Evolutionary conservation across 2,113 vertebrate genomes (phyloP).

Genomic region (Otolemur garnettii): DNA sequence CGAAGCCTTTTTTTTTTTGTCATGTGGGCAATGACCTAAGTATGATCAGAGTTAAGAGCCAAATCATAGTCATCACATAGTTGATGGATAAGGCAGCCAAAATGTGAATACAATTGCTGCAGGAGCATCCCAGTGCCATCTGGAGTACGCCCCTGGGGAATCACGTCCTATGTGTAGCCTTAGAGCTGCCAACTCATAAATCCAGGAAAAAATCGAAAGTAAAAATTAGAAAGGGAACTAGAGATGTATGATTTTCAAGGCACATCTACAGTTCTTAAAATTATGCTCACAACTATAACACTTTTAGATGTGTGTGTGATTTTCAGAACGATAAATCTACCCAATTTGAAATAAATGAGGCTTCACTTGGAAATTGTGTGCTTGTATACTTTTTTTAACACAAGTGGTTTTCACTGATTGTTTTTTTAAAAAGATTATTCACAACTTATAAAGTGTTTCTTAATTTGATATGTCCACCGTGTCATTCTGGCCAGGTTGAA

Average conservation of each 20-base stretch:
- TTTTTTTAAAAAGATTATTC: constrained; percentile 53
- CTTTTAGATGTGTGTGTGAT: constrained; percentile 15
- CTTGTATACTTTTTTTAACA: background rate
- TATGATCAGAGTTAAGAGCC: background rate
- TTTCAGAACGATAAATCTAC: constrained; percentile 56
- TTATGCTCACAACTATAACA: constrained; percentile 2
- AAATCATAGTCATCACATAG: background rate
- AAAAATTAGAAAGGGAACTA: constrained; percentile 21
- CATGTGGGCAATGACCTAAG: background rate
- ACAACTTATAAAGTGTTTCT: constrained; percentile 43
- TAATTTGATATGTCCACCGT: constrained; percentile 33
- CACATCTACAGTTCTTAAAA: background rate
- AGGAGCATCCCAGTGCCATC: background rate
- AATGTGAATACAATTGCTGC: background rate
- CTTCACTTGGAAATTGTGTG: constrained; percentile 54
- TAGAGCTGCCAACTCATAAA: background rate
- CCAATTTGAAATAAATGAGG: constrained; percentile 32
- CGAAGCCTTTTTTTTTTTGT: background rate
- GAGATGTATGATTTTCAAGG: background rate
- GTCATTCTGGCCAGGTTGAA: constrained; percentile 37
- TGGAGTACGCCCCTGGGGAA: background rate
- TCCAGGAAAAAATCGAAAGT: background rate
- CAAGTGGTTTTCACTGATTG: constrained; percentile 9
- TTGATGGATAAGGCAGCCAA: background rate
- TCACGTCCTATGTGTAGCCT: background rate